Conservation (phyloP, 2,888 invertebrate genomes). For the Caenorhabditis sulstoni region DNA sequence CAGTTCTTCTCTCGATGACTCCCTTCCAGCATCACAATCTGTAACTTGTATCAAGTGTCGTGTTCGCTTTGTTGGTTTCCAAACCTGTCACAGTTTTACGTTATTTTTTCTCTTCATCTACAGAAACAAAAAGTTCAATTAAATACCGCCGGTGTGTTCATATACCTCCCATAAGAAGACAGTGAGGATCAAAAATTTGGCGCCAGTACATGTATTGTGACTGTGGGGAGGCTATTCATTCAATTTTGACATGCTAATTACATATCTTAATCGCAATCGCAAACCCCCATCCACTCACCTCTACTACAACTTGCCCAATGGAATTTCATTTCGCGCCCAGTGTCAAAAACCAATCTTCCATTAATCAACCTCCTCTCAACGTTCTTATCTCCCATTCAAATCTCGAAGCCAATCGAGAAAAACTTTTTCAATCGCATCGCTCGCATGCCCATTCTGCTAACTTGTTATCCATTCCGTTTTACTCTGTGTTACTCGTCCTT, state of each 20-base stretch:
- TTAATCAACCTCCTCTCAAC: conserved; percentile 38
- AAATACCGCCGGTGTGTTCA: neutral
- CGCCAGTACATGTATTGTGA: conserved; percentile 20
- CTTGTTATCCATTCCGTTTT: conserved; percentile 46
- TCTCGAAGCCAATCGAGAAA: conserved; percentile 48
- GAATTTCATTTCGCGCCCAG: conserved; percentile 13
- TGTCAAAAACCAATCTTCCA: conserved; percentile 43
- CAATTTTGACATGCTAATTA: conserved; percentile 30
- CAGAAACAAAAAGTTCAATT: neutral
- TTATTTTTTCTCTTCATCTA: neutral
- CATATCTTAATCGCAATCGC: conserved; percentile 13
- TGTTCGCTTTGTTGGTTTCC: neutral
- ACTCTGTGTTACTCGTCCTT: conserved; percentile 43
- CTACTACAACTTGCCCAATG: neutral
- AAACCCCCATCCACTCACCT: conserved; percentile 12
- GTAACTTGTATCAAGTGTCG: neutral
- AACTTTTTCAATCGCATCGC: conserved; percentile 37
- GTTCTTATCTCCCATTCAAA: conserved; percentile 50
- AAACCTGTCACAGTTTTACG: neutral
- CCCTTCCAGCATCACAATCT: neutral
- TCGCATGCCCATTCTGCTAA: conserved; percentile 5
- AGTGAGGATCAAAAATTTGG: conserved; percentile 35
- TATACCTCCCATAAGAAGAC: no score
- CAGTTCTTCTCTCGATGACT: conserved; percentile 1
- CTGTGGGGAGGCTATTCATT: conserved; percentile 21